Percentiles rank a stretch among this genome's conserved stretches.
These are phyloP conservation scores for Hippoglossus hippoglossus DNA, from an alignment of 2,797 vertebrate genomes.

Conservation along the genomic window DNA sequence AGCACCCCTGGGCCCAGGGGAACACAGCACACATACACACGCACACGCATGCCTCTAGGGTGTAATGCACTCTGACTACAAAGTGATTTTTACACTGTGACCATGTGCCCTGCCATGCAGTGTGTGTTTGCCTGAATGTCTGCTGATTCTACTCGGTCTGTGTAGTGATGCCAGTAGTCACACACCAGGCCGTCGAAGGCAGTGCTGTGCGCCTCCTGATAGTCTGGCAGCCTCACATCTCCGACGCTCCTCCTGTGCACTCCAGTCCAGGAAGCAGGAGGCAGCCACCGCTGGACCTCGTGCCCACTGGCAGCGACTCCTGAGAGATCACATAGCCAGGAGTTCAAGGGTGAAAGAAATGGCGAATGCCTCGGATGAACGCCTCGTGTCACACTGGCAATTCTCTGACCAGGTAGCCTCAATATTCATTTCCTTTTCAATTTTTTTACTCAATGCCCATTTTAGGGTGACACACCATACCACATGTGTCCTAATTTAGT, in stretches of 20 bases:
- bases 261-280: slow-evolving; percentile 62
- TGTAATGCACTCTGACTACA: slow-evolving; percentile 71
- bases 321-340: slow-evolving; percentile 56
- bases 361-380: slow-evolving; percentile 18
- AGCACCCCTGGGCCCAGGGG: slow-evolving; percentile 62
- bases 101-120: slow-evolving; percentile 69
- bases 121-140: slow-evolving; percentile 60
- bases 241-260: slow-evolving; percentile 47
- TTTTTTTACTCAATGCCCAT: slow-evolving; percentile 6
- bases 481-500: slow-evolving; percentile 1
- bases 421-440: slow-evolving; percentile 3
- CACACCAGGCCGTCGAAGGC: slow-evolving; percentile 77
- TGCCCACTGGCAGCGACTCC: slow-evolving; percentile 60
- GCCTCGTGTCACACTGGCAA: slow-evolving; percentile 1
- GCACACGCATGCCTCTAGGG: slow-evolving; percentile 55
- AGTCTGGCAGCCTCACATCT: slow-evolving; percentile 68
- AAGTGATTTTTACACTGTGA: slow-evolving; percentile 82
- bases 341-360: slow-evolving; percentile 63
- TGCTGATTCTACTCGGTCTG: slow-evolving; percentile 71
- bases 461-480: slow-evolving; percentile 3
- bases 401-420: slow-evolving; percentile 24
- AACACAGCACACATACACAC: slow-evolving; percentile 37
- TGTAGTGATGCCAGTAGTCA: slow-evolving; percentile 81
- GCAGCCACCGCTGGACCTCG: slow-evolving; percentile 37
- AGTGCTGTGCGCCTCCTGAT: slow-evolving; percentile 72